Conservation (phyloP, 1,140 invertebrate genomes). For the Brachionus manjavacas region DNA sequence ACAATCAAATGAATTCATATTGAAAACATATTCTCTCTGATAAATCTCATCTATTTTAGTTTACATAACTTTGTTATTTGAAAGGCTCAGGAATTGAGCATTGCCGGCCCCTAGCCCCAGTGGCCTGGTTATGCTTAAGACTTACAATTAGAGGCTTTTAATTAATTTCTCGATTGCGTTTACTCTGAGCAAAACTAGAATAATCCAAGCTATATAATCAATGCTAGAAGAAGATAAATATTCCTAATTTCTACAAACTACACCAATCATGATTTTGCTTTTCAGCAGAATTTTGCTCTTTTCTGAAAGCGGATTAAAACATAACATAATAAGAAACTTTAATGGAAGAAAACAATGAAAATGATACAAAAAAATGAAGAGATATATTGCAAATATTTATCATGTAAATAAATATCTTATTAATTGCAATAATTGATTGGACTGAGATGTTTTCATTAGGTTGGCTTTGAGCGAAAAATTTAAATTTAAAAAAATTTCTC, state of each 20-base stretch:
- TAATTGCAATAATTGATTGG: conserved; percentile 19
- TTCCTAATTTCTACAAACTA: not conserved
- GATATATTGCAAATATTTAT: conserved; percentile 6
- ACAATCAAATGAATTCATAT: not conserved
- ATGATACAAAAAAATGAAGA: not conserved
- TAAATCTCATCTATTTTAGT: not conserved
- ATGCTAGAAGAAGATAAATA: not conserved
- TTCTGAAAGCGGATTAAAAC: conserved; percentile 3
- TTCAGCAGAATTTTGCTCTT: not conserved
- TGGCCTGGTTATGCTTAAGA: conserved; percentile 30
- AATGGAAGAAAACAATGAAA: not conserved
- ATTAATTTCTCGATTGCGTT: conserved; percentile 14
- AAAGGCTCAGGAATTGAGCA: not conserved
- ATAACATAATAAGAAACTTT: conserved; percentile 23
- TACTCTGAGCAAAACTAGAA: not conserved
- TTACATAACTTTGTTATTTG: not conserved
- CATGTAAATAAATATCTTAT: conserved; percentile 8
- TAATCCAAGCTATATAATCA: not conserved
- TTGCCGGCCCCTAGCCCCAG: not conserved
- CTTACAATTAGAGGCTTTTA: conserved; percentile 4
- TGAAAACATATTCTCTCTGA: not conserved
- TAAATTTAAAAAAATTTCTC: not conserved
- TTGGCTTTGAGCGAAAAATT: not conserved
- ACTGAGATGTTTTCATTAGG: conserved; percentile 5
- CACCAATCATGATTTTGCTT: conserved; percentile 21